phyloP scores from a whole-genome alignment of 1,140 invertebrate genomes.

The Diabrotica virgifera region DNA sequence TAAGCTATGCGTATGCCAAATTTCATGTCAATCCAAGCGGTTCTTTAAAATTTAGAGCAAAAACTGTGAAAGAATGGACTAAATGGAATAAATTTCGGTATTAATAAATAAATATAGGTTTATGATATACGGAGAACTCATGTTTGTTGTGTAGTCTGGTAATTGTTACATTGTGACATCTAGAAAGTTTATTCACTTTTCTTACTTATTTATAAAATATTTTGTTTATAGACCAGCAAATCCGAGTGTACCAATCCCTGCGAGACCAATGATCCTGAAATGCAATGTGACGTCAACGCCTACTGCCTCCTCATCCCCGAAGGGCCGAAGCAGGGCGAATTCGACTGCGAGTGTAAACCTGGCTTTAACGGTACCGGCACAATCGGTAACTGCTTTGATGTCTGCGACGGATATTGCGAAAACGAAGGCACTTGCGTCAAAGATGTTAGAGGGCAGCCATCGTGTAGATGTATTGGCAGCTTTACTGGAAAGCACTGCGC shows the following conservation, averaged over 20 bases:
- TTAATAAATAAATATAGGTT: no score
- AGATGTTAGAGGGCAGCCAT: conserved; percentile 75
- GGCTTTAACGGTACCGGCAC: conserved; percentile 89
- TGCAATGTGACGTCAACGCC: conserved; percentile 84
- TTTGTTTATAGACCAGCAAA: conserved; percentile 62
- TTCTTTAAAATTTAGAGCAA: no score
- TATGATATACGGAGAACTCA: no score
- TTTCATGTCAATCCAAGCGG: no score
- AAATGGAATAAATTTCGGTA: no score
- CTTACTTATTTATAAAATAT: conserved; percentile 14
- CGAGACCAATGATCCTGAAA: conserved; percentile 77
- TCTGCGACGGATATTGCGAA: conserved; percentile 84
- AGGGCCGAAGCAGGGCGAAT: conserved; percentile 82
- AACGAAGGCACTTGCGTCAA: conserved; percentile 91
- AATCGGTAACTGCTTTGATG: conserved; percentile 67
- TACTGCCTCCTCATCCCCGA: conserved; percentile 83
- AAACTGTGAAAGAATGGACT: no score
- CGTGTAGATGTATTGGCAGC: conserved; percentile 84
- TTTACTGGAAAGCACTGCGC: conserved; percentile 89
- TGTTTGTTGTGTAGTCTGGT: no score
- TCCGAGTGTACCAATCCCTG: conserved; percentile 91
- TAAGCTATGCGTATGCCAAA: no score
- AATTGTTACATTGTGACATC: no score
- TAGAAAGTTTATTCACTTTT: no score
- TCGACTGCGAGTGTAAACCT: conserved; percentile 90